Evolutionary conservation across 2,797 vertebrate genomes (phyloP).

Genomic region (Manis crassicaudata): DNA sequence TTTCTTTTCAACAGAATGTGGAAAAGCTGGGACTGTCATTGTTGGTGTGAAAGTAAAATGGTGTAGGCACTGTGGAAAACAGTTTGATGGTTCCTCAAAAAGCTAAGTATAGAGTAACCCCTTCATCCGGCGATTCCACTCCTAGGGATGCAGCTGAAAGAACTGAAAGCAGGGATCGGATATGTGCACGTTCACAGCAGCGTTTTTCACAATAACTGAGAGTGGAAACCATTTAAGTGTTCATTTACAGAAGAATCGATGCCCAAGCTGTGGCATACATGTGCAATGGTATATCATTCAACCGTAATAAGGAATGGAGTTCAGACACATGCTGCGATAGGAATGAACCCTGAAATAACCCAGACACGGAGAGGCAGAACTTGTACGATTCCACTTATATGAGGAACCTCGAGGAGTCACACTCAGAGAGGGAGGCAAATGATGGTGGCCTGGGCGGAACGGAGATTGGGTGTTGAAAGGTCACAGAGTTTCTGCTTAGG

Average conservation of each 20-base stretch:
- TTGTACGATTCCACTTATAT: background rate
- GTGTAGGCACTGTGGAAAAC: background rate
- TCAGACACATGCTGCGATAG: background rate
- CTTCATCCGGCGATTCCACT: background rate
- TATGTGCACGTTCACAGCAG: background rate
- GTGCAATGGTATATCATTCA: background rate
- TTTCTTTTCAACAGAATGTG: background rate
- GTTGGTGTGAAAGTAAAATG: background rate
- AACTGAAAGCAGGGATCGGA: background rate
- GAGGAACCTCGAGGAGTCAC: background rate
- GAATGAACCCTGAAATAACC: background rate
- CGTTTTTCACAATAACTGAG: background rate
- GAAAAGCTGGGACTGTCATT: background rate
- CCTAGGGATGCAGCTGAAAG: background rate
- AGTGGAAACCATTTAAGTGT: background rate
- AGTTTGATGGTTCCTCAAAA: background rate
- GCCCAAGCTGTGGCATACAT: background rate
- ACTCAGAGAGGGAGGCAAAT: background rate
- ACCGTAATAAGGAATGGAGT: background rate
- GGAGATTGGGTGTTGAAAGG: background rate
- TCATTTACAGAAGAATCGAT: background rate
- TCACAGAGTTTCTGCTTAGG: background rate
- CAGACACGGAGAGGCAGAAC: background rate
- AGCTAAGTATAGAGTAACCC: background rate
- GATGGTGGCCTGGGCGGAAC: too few relatives aligned